phyloP scores from a whole-genome alignment of 2,888 invertebrate species.

The Spodoptera exigua region DNA sequence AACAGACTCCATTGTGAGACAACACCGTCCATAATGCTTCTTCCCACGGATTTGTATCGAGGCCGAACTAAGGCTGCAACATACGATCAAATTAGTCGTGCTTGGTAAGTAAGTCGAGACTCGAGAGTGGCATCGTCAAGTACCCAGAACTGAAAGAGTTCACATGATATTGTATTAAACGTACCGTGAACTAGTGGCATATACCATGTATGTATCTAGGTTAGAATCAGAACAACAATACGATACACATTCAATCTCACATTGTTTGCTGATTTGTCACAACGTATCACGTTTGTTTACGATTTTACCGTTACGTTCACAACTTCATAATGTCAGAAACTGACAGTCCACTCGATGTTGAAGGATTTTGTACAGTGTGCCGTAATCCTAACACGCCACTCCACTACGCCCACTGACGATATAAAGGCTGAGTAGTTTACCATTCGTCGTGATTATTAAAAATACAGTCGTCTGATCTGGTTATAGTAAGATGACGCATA shows the following conservation, averaged over 20 bases:
- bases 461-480: constrained; percentile 41
- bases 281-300: constrained; percentile 42
- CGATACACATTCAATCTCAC: constrained; percentile 23
- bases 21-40: constrained; percentile 64
- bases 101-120: constrained; percentile 12
- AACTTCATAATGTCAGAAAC: constrained; percentile 5
- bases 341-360: constrained; percentile 2
- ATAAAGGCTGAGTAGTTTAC: constrained; percentile 26
- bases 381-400: constrained; percentile 36
- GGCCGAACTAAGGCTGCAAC: constrained; percentile 63
- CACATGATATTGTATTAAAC: constrained; percentile 24
- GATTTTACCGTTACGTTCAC: constrained; percentile 23
- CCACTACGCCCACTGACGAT: constrained; percentile 30
- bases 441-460: constrained; percentile 44
- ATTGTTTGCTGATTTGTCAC: constrained; percentile 47
- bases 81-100: constrained; percentile 53
- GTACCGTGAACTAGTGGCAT: not conserved
- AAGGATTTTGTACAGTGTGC: constrained; percentile 7
- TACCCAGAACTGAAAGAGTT: constrained; percentile 24
- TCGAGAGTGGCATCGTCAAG: constrained; percentile 20
- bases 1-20: constrained; percentile 59
- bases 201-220: constrained; percentile 17
- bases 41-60: constrained; percentile 80
- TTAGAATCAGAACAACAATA: constrained; percentile 31
- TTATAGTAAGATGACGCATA: constrained; percentile 49